Base-by-base conservation (phyloP, 2,797 vertebrate species). In the Pseudopleuronectes americanus region DNA sequence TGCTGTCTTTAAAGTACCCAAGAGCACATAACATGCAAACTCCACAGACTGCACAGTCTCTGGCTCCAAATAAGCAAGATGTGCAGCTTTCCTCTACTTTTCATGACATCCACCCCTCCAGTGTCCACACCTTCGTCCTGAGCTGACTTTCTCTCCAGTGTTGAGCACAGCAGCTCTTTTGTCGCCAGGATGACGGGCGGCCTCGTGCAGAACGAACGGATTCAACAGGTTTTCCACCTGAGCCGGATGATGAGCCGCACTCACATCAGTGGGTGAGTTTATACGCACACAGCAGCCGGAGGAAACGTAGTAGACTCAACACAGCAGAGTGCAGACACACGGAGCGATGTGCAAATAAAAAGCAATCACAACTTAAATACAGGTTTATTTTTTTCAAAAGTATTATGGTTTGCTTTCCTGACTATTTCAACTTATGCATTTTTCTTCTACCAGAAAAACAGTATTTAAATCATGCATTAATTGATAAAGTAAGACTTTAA, bases 281-380 rank as follows among this genome's bases (percentile, higher is more conserved):
- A 49, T 10, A 31, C 6, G 49, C 6, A 2, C 64, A 51, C 73
- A 54, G 47, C 57, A 61, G 60, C 64, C 4, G 3, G 51, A 74
- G 76, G 80, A 88, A 87, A 66, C 61, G 3, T 63, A 54, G 49
- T 67, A 92, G 88, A 89, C 88, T 92, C 85, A 87, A 91, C 87
- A 91, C 38, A 53, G 69, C 36, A 23, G 71, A 68, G 57, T 57
- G 58, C 33, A 57, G 51, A 70, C 36, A 28, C 33, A 48, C 21
- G 28, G 38, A 60, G 4, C 41, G 3, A 71, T 28, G 63, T 24
- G 23, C 4, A 51, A 68, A 75, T 66, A 48, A 38, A 66, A 64
- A 57, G 47, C 36, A 67, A 75, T 61, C 28, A 38, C 4, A 22
- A 22, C 36, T 4, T 17, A 52, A 55, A 65, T 54, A 60, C 22